A percentile compares a stretch with the other conserved stretches of the same genome.
phyloP scores from a whole-genome alignment of 2,113 vertebrate genomes.

The Rhipidura dahli region DNA sequence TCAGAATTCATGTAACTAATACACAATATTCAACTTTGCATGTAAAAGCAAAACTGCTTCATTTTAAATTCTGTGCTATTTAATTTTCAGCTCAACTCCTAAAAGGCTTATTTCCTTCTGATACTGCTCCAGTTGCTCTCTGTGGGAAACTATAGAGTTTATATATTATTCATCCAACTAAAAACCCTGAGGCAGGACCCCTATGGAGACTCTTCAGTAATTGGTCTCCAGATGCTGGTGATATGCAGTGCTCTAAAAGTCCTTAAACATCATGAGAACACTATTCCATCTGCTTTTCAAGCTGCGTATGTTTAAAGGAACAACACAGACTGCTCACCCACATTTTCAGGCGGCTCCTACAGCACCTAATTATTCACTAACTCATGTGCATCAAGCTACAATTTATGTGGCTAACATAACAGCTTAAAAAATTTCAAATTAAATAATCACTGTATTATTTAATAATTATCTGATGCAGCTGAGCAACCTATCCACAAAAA shows the following conservation, averaged over 20 bases:
- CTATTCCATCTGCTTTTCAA: constrained; percentile 67
- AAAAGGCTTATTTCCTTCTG: constrained; percentile 63
- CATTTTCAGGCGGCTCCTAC: not conserved
- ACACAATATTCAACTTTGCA: not conserved
- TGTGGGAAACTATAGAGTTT: constrained; percentile 58
- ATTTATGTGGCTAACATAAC: not conserved
- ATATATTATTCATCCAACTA: constrained; percentile 79
- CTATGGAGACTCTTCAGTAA: constrained; percentile 72
- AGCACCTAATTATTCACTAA: constrained; percentile 31
- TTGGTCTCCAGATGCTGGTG: constrained; percentile 74
- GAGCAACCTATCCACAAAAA: constrained; percentile 18
- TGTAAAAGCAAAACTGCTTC: constrained; percentile 36
- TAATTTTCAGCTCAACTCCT: constrained; percentile 58
- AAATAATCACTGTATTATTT: constrained; percentile 32
- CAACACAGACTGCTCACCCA: constrained; percentile 18
- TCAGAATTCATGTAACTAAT: not conserved
- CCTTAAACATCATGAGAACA: constrained; percentile 65
- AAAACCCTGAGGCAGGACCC: constrained; percentile 71
- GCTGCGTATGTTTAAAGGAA: constrained; percentile 36
- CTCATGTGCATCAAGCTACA: not conserved
- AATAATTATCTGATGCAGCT: constrained; percentile 15
- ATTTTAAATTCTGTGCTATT: constrained; percentile 44
- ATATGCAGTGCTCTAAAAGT: constrained; percentile 57
- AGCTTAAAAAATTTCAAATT: not conserved
- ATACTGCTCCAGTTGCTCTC: constrained; percentile 62